These are phyloP conservation scores for Carassius auratus DNA, from an alignment of 2,113 vertebrate genomes.

Conservation along the genomic window DNA sequence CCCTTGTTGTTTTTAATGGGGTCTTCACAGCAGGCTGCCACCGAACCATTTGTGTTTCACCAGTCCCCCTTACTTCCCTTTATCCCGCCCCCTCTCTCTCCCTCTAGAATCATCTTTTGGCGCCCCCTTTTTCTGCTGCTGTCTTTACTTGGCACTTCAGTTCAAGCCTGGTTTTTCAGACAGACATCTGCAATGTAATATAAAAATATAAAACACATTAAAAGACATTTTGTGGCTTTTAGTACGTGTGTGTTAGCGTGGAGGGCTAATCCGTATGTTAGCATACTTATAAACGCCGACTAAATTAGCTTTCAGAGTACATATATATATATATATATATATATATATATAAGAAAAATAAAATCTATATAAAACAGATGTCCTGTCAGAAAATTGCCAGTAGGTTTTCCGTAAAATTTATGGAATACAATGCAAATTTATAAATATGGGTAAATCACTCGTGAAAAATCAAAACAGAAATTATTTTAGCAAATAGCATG, in stretches of 20 bases:
- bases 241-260: too few species aligned
- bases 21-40: slow-evolving; percentile 66
- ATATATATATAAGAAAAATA: too few species aligned
- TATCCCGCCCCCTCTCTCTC: slow-evolving; percentile 19
- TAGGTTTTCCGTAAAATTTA: too few species aligned
- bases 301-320: too few species aligned
- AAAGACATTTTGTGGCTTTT: too few species aligned
- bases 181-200: not conserved
- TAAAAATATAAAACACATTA: not conserved
- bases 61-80: slow-evolving; percentile 30
- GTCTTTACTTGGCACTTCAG: slow-evolving; percentile 15
- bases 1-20: slow-evolving; percentile 69
- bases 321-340: too few species aligned
- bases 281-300: too few species aligned
- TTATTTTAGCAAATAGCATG: too few species aligned
- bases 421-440: not conserved
- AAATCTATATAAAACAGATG: not conserved
- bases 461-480: not conserved
- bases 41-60: slow-evolving; percentile 65
- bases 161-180: not conserved
- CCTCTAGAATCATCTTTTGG: slow-evolving; percentile 9
- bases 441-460: not conserved
- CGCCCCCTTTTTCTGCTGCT: slow-evolving; percentile 5
- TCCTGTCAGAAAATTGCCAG: not conserved
- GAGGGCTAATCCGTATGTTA: too few species aligned